Percentiles rank a stretch among this genome's conserved stretches.
Conservation (phyloP, 1,140 invertebrate genomes). For the Samia ricini region DNA sequence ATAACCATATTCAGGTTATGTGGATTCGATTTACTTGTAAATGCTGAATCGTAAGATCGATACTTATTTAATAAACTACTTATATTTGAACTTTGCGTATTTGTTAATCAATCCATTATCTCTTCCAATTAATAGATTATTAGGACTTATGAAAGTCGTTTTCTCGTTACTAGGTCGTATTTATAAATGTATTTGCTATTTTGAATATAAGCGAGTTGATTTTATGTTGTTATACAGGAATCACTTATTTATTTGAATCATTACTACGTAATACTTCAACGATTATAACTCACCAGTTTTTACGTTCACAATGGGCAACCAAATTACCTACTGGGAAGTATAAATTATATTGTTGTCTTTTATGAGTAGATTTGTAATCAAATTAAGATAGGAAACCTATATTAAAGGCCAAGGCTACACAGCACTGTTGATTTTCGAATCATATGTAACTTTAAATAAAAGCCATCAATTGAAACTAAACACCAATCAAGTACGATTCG, state of each 20-base stretch:
- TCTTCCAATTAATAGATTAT: too few relatives aligned
- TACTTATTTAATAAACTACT: too few relatives aligned
- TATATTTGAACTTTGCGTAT: too few relatives aligned
- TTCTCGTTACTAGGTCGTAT: too few relatives aligned
- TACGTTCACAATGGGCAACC: not conserved
- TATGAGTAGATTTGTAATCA: not conserved
- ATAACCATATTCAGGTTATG: not conserved
- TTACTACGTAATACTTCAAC: not conserved
- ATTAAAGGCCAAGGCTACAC: not conserved
- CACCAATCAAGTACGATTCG: not conserved
- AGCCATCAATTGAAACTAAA: not conserved
- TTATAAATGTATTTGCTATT: too few relatives aligned
- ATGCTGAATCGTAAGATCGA: too few relatives aligned
- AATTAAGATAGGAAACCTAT: not conserved
- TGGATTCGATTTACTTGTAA: too few relatives aligned
- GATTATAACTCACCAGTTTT: not conserved
- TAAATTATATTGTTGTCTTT: not conserved
- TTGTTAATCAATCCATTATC: too few relatives aligned
- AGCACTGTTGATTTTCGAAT: not conserved
- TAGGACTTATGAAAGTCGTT: too few relatives aligned
- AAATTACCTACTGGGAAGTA: not conserved
- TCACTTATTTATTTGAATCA: not conserved
- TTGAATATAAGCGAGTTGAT: too few relatives aligned
- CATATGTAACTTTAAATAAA: not conserved
- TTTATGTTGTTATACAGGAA: too few relatives aligned